A percentile compares a stretch with the other conserved stretches of the same genome.
These are phyloP conservation scores for Patella caerulea DNA, from an alignment of 2,888 invertebrate genomes.

Conservation along the genomic window DNA sequence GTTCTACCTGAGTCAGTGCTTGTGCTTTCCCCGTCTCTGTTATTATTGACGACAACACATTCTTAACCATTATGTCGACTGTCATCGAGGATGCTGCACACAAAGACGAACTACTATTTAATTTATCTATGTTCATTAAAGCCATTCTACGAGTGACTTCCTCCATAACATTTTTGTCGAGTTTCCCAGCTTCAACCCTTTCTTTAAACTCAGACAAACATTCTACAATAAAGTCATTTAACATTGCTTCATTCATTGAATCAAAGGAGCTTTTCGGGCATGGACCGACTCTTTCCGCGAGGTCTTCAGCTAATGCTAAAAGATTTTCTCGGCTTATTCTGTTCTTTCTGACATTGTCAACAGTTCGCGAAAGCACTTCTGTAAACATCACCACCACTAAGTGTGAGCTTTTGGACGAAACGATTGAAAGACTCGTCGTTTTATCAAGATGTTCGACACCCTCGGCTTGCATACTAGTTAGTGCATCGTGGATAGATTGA, in stretches of 20 bases:
- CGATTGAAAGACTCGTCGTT: background rate
- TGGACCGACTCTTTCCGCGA: background rate
- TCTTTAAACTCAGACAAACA: too few relatives aligned
- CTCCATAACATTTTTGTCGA: too few relatives aligned
- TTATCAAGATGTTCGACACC: background rate
- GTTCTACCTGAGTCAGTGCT: too few relatives aligned
- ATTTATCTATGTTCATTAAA: background rate
- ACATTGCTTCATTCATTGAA: too few relatives aligned
- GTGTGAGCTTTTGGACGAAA: background rate
- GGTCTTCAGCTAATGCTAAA: background rate
- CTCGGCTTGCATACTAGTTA: background rate
- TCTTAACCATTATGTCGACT: background rate
- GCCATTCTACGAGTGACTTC: too few relatives aligned
- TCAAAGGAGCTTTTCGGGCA: background rate
- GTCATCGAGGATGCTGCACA: background rate
- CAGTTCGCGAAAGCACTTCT: too few relatives aligned
- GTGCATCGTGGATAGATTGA: background rate
- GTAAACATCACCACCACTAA: too few relatives aligned
- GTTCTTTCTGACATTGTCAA: too few relatives aligned
- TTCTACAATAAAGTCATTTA: too few relatives aligned
- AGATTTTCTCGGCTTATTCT: background rate
- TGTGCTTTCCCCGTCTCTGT: background rate
- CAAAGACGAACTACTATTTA: background rate
- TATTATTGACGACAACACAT: background rate
- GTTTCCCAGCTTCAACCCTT: too few relatives aligned